phyloP scores from a whole-genome alignment of 2,797 vertebrate species.

The Leucoraja ocellata region DNA sequence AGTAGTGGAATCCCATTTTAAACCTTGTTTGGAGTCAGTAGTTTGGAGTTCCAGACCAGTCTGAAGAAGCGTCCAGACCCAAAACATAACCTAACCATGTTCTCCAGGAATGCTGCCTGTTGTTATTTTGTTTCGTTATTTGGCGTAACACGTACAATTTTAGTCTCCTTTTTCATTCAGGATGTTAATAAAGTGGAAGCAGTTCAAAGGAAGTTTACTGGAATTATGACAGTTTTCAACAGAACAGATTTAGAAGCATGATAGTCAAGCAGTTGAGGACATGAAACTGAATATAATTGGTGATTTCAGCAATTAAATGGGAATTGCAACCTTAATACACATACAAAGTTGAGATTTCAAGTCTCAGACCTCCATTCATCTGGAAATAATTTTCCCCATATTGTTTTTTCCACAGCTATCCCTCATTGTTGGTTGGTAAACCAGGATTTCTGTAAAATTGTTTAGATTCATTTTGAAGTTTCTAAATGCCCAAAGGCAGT shows the following conservation, averaged over 20 bases:
- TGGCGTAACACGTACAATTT: too few relatives aligned
- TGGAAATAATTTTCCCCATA: background rate
- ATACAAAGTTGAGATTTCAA: background rate
- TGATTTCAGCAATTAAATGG: background rate
- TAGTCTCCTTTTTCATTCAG: too few relatives aligned
- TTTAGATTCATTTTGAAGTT: background rate
- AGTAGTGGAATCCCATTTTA: too few relatives aligned
- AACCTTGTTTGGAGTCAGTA: too few relatives aligned
- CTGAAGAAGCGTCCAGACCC: too few relatives aligned
- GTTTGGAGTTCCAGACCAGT: too few relatives aligned
- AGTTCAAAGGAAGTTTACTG: too few relatives aligned
- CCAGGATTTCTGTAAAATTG: background rate
- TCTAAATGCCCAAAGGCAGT: background rate
- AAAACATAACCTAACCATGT: too few relatives aligned
- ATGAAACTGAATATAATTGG: background rate
- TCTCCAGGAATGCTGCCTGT: too few relatives aligned
- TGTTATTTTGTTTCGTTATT: too few relatives aligned
- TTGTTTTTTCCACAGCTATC: background rate
- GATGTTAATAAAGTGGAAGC: too few relatives aligned
- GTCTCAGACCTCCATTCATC: background rate
- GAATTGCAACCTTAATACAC: background rate
- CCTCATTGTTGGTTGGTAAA: background rate
- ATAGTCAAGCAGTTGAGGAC: background rate
- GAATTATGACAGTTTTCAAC: too few relatives aligned
- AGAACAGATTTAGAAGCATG: background rate